Base-by-base conservation (phyloP, 2,113 vertebrate species). In the Phylloscopus whistleri region DNA sequence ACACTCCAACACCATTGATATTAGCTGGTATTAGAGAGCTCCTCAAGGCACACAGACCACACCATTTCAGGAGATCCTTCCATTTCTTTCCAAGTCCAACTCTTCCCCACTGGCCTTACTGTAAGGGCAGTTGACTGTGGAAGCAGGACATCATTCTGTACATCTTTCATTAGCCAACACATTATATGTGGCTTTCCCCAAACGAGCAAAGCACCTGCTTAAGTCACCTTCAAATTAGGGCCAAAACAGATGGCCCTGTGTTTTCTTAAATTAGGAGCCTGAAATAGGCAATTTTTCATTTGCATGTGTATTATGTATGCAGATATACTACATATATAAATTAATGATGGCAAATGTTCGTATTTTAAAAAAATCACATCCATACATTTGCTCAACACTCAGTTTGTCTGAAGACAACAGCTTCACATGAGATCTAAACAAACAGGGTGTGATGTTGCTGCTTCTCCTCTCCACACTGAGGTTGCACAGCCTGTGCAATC, bases 321-420 rank as follows among this genome's bases (percentile, higher is more conserved):
- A 60, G 24, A 68, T 11, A 10, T 13, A 3, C 30, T 59, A 58
- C 13, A 31, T 7, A 39, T 5, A 53, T 27, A 39, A 66, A 66
- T 6, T 52, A 60, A 69, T 0, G 0, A 60, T 13, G 7, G 64
- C 11, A 58, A 70, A 51, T 5, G 2, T 18, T 41, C 10, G 4
- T 28, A 15, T 44, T 48, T 8, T 0, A 8, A 64, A 58, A 58
- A 88, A 89, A 48, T 39, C 59, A 48, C 4, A 28, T 35, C 30
- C 35, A 11, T 26, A 5, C 8, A 8, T 75, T 77, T 31, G 10
- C 35, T 67, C 48, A 86, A 33, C 31, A n/a, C 11, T 9, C 20
- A 58, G 2, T 23, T 13, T 14, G 21, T 31, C 52, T 80, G 51
- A 64, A 87, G 31, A 52, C 17, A 56, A 41, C 14, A 87, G 39